Percentiles rank a stretch among this genome's conserved stretches.
Evolutionary conservation across 2,888 invertebrate species (phyloP).

Genomic region (Scaptodrosophila latifasciaeformis): DNA sequence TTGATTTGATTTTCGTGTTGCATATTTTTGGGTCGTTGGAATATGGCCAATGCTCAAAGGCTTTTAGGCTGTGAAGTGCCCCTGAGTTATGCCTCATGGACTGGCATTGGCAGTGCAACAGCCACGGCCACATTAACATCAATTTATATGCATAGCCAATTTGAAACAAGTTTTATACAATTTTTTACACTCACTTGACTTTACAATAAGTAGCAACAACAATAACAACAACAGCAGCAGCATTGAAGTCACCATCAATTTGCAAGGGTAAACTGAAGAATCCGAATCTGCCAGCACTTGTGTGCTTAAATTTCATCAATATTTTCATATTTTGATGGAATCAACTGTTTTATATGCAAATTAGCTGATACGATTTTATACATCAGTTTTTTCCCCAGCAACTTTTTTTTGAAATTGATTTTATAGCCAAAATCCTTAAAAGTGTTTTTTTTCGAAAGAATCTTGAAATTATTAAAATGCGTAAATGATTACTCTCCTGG

Average conservation of each 20-base stretch:
- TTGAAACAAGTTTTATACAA: slow-evolving; percentile 74
- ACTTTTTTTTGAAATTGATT: slow-evolving; percentile 51
- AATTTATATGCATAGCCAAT: slow-evolving; percentile 76
- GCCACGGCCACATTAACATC: slow-evolving; percentile 74
- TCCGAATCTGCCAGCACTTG: slow-evolving; percentile 24
- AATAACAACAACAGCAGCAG: slow-evolving; percentile 14
- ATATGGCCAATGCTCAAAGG: too few species aligned
- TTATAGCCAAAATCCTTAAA: too few species aligned
- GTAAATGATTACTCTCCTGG: slow-evolving; percentile 52
- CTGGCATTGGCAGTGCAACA: too few species aligned
- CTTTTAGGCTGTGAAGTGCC: too few species aligned
- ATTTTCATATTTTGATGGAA: slow-evolving; percentile 56
- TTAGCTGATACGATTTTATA: slow-evolving; percentile 64
- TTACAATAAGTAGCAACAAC: slow-evolving; percentile 29
- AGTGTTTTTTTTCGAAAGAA: too few species aligned
- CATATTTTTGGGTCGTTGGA: too few species aligned
- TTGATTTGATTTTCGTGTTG: too few species aligned
- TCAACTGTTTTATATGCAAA: slow-evolving; percentile 75
- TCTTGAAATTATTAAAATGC: slow-evolving; percentile 62
- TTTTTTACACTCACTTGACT: slow-evolving; percentile 75
- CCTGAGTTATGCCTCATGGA: too few species aligned
- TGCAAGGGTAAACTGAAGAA: slow-evolving; percentile 41
- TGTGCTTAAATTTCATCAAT: slow-evolving; percentile 64
- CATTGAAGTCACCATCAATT: slow-evolving; percentile 7
- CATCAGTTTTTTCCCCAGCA: slow-evolving; percentile 20